Evolutionary conservation across 2,113 vertebrate species (phyloP).

Genomic region (Hyaena hyaena): DNA sequence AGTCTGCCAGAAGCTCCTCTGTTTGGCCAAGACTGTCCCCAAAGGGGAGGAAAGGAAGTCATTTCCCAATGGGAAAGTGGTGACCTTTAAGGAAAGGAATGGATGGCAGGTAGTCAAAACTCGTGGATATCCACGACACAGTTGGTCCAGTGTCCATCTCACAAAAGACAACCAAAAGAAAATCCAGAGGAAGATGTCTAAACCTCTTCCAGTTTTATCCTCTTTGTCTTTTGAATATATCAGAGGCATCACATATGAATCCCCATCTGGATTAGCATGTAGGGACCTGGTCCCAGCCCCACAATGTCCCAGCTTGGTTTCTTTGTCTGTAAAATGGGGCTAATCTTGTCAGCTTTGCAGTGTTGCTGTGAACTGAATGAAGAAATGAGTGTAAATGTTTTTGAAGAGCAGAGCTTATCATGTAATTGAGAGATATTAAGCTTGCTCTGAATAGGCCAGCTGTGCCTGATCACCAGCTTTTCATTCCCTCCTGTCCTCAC

Average conservation of each 20-base stretch:
- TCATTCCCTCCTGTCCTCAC: not conserved
- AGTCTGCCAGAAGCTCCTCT: not conserved
- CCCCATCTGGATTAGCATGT: accelerated
- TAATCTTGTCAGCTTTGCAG: not conserved
- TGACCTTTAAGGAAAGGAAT: not conserved
- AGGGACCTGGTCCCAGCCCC: not conserved
- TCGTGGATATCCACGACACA: too few relatives aligned
- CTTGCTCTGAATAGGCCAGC: constrained; percentile 46
- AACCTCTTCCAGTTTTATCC: not conserved
- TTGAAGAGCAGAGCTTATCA: not conserved
- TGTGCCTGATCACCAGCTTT: constrained; percentile 1
- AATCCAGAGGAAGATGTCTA: not conserved
- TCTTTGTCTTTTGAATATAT: not conserved
- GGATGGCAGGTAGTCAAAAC: not conserved
- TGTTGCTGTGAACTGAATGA: not conserved
- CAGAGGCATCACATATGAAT: not conserved
- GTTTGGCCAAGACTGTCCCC: not conserved
- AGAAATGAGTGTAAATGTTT: not conserved
- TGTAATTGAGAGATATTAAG: not conserved
- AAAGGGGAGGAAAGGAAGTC: not conserved
- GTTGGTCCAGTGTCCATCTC: not conserved
- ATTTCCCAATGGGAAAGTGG: not conserved
- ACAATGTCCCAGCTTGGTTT: not conserved
- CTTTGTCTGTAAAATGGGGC: not conserved
- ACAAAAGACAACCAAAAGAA: not conserved